Percentiles rank a stretch among this genome's conserved stretches.
These are phyloP conservation scores for Papilio polyxenes DNA, from an alignment of 1,140 invertebrate species.

Conservation along the genomic window DNA sequence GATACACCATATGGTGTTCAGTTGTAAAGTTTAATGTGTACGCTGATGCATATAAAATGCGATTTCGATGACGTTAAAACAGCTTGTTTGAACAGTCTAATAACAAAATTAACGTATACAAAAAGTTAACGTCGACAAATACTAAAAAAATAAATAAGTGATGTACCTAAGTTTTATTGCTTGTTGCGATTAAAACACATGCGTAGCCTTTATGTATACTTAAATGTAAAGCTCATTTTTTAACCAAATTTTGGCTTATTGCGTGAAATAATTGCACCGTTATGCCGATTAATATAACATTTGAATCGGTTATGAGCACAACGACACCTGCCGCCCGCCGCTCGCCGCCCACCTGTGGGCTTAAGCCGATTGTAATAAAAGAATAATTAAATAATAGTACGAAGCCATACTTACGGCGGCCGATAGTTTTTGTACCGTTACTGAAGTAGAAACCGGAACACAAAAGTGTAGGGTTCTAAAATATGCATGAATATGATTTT, in stretches of 20 bases:
- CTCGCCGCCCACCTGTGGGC: slow-evolving; percentile 7
- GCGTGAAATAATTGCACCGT: background rate
- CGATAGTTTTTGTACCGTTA: slow-evolving; percentile 14
- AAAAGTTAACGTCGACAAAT: too few species aligned
- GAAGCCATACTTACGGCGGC: background rate
- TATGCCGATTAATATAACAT: background rate
- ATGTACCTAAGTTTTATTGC: background rate
- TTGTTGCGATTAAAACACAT: background rate
- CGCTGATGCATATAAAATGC: background rate
- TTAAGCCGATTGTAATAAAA: slow-evolving; percentile 23
- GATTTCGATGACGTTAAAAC: background rate
- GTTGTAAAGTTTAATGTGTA: background rate
- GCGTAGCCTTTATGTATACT: too few species aligned
- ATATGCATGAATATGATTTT: background rate
- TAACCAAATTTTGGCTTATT: background rate
- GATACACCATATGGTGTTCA: background rate
- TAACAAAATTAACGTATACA: too few species aligned
- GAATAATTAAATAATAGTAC: slow-evolving; percentile 26
- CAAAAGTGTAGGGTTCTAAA: background rate
- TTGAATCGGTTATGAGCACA: slow-evolving; percentile 14
- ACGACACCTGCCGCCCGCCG: slow-evolving; percentile 5
- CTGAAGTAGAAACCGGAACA: background rate
- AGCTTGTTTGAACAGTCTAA: too few species aligned
- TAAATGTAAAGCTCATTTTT: too few species aligned
- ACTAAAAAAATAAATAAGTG: background rate